Percentiles rank a stretch among this genome's conserved stretches.
phyloP scores from a whole-genome alignment of 2,888 invertebrate genomes.

The Dicyrtoma fusca region DNA sequence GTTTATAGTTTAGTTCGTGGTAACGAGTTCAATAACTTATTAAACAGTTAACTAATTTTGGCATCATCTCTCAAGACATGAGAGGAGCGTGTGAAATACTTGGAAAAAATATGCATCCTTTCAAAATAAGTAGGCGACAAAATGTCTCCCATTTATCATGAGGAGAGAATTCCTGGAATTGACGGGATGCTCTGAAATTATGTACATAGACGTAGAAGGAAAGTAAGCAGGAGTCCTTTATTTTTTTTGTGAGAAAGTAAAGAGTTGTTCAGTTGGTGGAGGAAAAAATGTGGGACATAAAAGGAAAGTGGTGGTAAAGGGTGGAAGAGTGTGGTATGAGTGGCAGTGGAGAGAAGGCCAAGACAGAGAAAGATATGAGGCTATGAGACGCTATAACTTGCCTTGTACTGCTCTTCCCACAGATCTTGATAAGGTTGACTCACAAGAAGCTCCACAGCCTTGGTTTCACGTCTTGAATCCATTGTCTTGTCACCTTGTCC shows the following conservation, averaged over 20 bases:
- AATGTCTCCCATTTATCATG: too few relatives aligned
- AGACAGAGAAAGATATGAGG: constrained; percentile 15
- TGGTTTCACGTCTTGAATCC: constrained; percentile 26
- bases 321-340: not conserved
- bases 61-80: too few relatives aligned
- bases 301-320: not conserved
- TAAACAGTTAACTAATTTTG: too few relatives aligned
- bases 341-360: constrained; percentile 28
- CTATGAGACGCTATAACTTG: constrained; percentile 25
- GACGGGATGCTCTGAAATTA: too few relatives aligned
- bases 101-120: too few relatives aligned
- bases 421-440: constrained; percentile 36
- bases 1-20: too few relatives aligned
- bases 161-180: too few relatives aligned
- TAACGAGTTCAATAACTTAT: not conserved
- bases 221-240: too few relatives aligned
- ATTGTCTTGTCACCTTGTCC: constrained; percentile 20
- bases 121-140: too few relatives aligned
- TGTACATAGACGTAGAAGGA: too few relatives aligned
- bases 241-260: not conserved
- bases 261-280: constrained; percentile 6
- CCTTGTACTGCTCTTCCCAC: constrained; percentile 41
- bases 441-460: constrained; percentile 39
- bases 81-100: too few relatives aligned
- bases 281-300: not conserved